Evolutionary conservation across 2,113 vertebrate species (phyloP), one percentile per base, ranked within the genome.

Genomic region (Oncorhynchus masou): DNA sequence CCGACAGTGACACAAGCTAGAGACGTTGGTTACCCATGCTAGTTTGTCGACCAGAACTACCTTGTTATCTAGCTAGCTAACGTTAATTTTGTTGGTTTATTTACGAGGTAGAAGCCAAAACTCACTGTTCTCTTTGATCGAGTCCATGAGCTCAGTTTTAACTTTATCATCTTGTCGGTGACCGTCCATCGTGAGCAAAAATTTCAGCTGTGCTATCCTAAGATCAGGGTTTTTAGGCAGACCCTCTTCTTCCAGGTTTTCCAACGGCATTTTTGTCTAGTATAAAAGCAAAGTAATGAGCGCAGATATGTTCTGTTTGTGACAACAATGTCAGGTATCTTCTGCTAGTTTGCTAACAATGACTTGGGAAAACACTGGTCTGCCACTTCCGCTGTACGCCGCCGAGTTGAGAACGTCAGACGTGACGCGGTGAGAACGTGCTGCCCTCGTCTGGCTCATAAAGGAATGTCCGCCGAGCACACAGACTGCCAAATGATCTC

Each of bases 171-270:
- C 96, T 62, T 94, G 94, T 45, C 94, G 91, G 82, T 97, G 96
- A 2, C 93, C 94, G 16, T 96, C 94, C 39, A 98, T 92, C 24
- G 95, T 96, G 66, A 99, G 95, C 82, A 97, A 88, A 78, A 99
- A 99, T 85, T 97, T 97, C 16, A 97, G 93, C 93, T 99, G 97
- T 0, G 97, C 97, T 90, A 99, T 98, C 88, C 96, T 93, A 77
- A 99, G 93, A 76, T 97, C 96, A 0, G 97, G 97, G 93, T 98
- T 99, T 91, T 98, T 99, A 78, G 97, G 97, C 78, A 98, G 91
- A 75, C 97, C 97, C 92, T 99, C 97, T 78, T 99, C 97, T 82
- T 99, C 97, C 65, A 98, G 88, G 79, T 97, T 99, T 85, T 99
- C 97, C 76, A 96, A 88, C 84, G 97, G 97, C 97, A 99, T 99